Conservation (phyloP, 92 coral and sea anemone genomes). For the Desmophyllum pertusum region DNA sequence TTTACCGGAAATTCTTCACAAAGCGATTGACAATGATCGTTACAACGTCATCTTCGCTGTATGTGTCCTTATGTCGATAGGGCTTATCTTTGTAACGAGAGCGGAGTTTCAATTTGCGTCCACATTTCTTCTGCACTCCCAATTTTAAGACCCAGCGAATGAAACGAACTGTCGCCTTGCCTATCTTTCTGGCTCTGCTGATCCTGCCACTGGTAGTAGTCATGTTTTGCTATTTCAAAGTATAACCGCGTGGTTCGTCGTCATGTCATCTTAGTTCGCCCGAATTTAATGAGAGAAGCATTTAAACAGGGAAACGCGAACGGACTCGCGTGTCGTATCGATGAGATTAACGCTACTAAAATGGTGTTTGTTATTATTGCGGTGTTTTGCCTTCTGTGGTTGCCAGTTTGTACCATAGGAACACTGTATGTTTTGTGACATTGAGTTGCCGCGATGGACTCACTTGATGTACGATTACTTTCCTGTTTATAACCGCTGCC, state of each 20-base stretch:
- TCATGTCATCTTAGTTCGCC: conserved; percentile 49
- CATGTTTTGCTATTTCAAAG: conserved; percentile 61
- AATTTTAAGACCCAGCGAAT: conserved; percentile 26
- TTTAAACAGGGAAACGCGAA: not conserved
- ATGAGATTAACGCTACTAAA: conserved; percentile 58
- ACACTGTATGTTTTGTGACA: conserved; percentile 46
- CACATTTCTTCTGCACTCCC: conserved; percentile 72
- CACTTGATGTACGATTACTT: conserved; percentile 69
- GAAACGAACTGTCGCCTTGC: conserved; percentile 38
- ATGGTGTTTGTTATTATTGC: conserved; percentile 50
- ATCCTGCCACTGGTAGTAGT: conserved; percentile 33
- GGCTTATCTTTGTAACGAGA: not conserved
- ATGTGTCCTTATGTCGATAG: not conserved
- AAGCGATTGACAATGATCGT: conserved; percentile 3
- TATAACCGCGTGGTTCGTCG: conserved; percentile 55
- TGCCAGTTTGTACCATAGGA: conserved; percentile 61
- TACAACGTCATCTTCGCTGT: not conserved
- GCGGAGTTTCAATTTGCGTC: conserved; percentile 54
- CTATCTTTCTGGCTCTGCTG: conserved; percentile 51
- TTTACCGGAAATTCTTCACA: conserved; percentile 54
- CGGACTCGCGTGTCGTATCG: conserved; percentile 30
- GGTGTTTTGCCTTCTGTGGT: conserved; percentile 58
- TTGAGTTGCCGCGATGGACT: conserved; percentile 46
- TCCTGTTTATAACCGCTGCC: conserved; percentile 12
- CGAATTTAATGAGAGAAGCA: conserved; percentile 10